Evolutionary conservation across 2,888 invertebrate species (phyloP).

Genomic region (Troides aeacus): DNA sequence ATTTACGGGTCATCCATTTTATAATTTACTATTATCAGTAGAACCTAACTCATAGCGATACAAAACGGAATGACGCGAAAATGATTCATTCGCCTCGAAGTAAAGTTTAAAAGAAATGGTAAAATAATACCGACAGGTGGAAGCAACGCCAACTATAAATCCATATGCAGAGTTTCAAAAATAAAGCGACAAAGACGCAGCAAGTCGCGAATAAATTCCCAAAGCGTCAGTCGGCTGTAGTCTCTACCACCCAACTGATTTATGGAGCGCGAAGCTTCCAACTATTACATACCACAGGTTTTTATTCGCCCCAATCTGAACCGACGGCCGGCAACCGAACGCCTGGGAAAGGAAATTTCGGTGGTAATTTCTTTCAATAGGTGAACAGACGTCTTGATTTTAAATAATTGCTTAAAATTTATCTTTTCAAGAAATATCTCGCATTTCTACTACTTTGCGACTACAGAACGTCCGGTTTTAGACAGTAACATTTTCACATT

Average conservation of each 20-base stretch:
- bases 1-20: no score
- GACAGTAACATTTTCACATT: not conserved
- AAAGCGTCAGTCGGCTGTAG: conserved; percentile 60
- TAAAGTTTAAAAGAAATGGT: conserved; percentile 26
- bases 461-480: not conserved
- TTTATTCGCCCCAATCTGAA: conserved; percentile 57
- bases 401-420: conserved; percentile 15
- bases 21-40: no score
- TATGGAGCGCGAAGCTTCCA: conserved; percentile 66
- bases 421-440: not conserved
- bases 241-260: conserved; percentile 59
- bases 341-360: conserved; percentile 53
- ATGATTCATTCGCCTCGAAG: conserved; percentile 19
- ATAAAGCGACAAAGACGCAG: conserved; percentile 45
- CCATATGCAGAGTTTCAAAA: conserved; percentile 36
- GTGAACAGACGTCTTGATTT: conserved; percentile 31
- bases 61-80: conserved; percentile 12
- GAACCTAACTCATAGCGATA: no score
- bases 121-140: conserved; percentile 31
- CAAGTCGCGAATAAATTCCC: conserved; percentile 68
- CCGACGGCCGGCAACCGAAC: conserved; percentile 42
- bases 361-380: conserved; percentile 49
- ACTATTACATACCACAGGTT: conserved; percentile 65
- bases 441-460: no score
- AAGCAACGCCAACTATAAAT: conserved; percentile 28